phyloP scores from a whole-genome alignment of 2,888 invertebrate genomes.

The Celastrina argiolus region DNA sequence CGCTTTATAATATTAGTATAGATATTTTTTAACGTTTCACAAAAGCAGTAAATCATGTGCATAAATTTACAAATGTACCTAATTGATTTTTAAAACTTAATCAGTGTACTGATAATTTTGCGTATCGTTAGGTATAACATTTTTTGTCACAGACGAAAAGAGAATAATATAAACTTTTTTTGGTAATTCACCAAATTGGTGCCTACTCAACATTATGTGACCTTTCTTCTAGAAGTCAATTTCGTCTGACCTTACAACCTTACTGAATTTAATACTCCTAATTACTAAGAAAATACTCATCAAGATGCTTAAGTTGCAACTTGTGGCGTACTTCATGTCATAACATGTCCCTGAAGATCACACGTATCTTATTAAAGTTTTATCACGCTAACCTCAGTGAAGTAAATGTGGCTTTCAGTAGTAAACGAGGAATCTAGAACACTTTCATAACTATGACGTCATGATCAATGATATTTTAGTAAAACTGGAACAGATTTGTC shows the following conservation, averaged over 20 bases:
- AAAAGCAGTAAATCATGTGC: no score
- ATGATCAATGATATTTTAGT: slow-evolving; percentile 26
- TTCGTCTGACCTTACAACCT: background rate
- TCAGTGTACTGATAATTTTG: no score
- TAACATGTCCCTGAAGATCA: slow-evolving; percentile 10
- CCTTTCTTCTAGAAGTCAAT: background rate
- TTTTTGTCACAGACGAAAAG: no score
- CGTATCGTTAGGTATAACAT: no score
- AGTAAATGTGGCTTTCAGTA: slow-evolving; percentile 44
- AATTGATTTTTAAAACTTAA: no score
- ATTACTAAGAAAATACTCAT: background rate
- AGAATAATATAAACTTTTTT: no score
- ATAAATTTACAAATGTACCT: no score
- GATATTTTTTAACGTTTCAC: no score
- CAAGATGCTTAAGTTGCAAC: background rate
- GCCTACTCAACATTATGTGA: background rate
- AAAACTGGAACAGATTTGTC: background rate
- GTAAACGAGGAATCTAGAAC: slow-evolving; percentile 49
- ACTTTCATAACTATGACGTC: slow-evolving; percentile 51
- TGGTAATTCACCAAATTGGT: no score
- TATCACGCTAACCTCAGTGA: slow-evolving; percentile 21
- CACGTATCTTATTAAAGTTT: slow-evolving; percentile 23
- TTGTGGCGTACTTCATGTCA: background rate
- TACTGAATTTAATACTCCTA: background rate
- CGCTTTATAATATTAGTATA: no score